These are phyloP conservation scores for Barypeithes pellucidus DNA, from an alignment of 2,888 invertebrate species.

Conservation along the genomic window DNA sequence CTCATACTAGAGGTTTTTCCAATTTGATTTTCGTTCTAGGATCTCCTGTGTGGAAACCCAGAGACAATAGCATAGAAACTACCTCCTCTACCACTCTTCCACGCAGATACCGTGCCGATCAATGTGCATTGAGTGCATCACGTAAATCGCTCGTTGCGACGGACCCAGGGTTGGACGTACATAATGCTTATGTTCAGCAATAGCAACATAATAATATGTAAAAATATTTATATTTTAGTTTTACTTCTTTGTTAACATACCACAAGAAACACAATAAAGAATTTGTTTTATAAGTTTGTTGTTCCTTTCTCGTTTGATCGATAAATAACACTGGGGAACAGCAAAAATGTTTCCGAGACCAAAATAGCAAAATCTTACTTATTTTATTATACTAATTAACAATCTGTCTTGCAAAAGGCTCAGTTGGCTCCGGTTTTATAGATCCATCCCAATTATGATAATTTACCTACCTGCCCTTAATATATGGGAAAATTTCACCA, in stretches of 20 bases:
- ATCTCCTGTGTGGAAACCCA: conserved; percentile 99
- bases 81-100: conserved; percentile 76
- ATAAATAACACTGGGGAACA: too few species aligned
- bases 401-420: too few species aligned
- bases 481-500: too few species aligned
- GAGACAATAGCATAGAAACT: conserved; percentile 81
- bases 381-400: too few species aligned
- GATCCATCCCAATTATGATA: too few species aligned
- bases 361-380: too few species aligned
- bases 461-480: too few species aligned
- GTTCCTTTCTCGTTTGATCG: neutral
- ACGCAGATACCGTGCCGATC: conserved; percentile 76
- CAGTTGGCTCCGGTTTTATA: too few species aligned
- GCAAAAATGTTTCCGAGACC: too few species aligned
- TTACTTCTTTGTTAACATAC: conserved; percentile 51
- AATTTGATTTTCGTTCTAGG: conserved; percentile 82
- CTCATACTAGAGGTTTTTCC: too few species aligned
- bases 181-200: conserved; percentile 69
- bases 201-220: conserved; percentile 52
- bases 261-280: conserved; percentile 49
- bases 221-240: conserved; percentile 46
- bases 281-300: conserved; percentile 27
- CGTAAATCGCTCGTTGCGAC: conserved; percentile 74
- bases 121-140: conserved; percentile 74
- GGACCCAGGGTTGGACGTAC: conserved; percentile 71